Percentiles rank a stretch among this genome's conserved stretches.
These are phyloP conservation scores for Cassiopea andromeda DNA, from an alignment of 30 jellyfish, hydroid and myxozoan species.

Conservation along the genomic window DNA sequence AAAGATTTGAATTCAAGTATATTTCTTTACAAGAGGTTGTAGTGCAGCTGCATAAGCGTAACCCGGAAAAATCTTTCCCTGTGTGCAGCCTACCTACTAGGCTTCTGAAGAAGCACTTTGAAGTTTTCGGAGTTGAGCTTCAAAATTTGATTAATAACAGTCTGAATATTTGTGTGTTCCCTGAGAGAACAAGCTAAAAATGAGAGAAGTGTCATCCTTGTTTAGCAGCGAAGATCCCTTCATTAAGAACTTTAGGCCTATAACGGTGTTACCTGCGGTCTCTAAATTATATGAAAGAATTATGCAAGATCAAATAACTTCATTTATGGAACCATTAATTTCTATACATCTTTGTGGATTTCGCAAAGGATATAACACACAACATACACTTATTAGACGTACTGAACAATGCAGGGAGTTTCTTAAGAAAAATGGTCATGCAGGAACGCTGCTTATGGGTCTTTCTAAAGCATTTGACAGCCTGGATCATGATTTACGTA, in stretches of 20 bases:
- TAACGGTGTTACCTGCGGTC: constrained; percentile 26
- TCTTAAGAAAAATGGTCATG: not conserved
- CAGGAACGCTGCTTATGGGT: constrained; percentile 18
- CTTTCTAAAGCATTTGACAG: constrained; percentile 27
- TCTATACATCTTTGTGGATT: constrained; percentile 21
- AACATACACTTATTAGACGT: constrained; percentile 9
- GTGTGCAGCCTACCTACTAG: constrained; percentile 21
- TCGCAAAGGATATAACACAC: constrained; percentile 14
- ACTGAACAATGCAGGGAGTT: constrained; percentile 10
- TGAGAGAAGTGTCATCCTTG: constrained; percentile 18
- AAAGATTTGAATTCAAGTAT: no score
- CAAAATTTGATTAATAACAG: not conserved
- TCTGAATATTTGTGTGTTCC: constrained; percentile 9
- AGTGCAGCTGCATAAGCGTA: constrained; percentile 21
- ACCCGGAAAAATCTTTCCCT: constrained; percentile 11
- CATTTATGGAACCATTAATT: constrained; percentile 15
- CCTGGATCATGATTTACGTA: not conserved
- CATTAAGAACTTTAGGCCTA: constrained; percentile 8
- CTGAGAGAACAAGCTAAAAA: constrained; percentile 1
- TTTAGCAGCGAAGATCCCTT: constrained; percentile 11
- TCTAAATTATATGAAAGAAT: not conserved
- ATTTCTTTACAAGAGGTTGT: not conserved
- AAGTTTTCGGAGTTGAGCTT: not conserved
- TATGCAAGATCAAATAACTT: not conserved
- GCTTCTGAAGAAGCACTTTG: not conserved